These are phyloP conservation scores for Argyrosomus regius DNA, from an alignment of 2,797 vertebrate species.

Conservation along the genomic window DNA sequence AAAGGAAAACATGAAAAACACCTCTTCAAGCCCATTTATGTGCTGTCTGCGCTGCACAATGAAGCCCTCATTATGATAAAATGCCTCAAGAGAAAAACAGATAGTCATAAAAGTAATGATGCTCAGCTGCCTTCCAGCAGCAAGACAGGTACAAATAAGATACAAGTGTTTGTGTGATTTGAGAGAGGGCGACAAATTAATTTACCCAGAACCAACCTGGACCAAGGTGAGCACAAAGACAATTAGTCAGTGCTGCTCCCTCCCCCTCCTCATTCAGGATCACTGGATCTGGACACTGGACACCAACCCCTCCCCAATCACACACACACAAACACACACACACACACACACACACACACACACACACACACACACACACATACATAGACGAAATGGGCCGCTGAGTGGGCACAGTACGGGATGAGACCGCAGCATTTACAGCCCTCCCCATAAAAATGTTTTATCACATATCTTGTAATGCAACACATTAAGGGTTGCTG, in stretches of 20 bases:
- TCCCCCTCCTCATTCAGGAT: slow-evolving; percentile 28
- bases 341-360: slow-evolving; percentile 16
- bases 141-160: neutral
- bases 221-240: slow-evolving; percentile 80
- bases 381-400: slow-evolving; percentile 59
- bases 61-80: slow-evolving; percentile 37
- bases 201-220: slow-evolving; percentile 33
- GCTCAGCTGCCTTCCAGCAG: neutral
- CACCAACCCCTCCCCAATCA: slow-evolving; percentile 32
- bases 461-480: slow-evolving; percentile 89
- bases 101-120: slow-evolving; percentile 37
- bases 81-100: slow-evolving; percentile 36
- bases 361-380: slow-evolving; percentile 21
- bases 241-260: slow-evolving; percentile 51
- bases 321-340: slow-evolving; percentile 7
- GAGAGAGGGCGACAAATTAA: slow-evolving; percentile 1
- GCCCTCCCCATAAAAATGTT: slow-evolving; percentile 86
- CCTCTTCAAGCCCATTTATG: slow-evolving; percentile 4
- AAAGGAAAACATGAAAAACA: slow-evolving; percentile 15
- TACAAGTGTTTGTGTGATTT: slow-evolving; percentile 21
- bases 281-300: slow-evolving; percentile 61
- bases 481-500: slow-evolving; percentile 86
- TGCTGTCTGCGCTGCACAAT: slow-evolving; percentile 16
- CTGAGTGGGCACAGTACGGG: slow-evolving; percentile 73
- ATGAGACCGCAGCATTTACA: slow-evolving; percentile 81